phyloP scores from a whole-genome alignment of 2,888 invertebrate genomes.

The Volucella inflata region DNA sequence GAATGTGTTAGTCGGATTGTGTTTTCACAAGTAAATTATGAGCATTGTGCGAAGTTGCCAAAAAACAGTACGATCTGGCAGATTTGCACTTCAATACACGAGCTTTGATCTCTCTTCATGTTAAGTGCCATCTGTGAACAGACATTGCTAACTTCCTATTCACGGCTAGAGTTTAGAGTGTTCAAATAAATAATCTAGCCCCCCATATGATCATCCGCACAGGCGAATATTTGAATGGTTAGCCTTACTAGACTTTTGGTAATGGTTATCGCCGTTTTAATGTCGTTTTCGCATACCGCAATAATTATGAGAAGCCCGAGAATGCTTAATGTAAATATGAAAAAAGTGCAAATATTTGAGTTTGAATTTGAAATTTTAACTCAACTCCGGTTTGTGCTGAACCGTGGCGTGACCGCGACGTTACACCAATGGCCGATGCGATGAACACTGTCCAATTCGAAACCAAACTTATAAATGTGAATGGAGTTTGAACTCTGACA shows the following conservation, averaged over 20 bases:
- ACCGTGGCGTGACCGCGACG: background rate
- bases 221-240: background rate
- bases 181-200: background rate
- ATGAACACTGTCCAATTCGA: background rate
- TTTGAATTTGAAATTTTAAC: background rate
- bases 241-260: conserved; percentile 20
- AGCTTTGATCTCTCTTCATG: no score
- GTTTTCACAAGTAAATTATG: conserved; percentile 10
- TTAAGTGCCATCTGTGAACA: background rate
- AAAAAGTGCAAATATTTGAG: conserved; percentile 40
- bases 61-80: background rate
- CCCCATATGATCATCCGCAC: background rate
- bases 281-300: conserved; percentile 60
- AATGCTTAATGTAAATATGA: conserved; percentile 47
- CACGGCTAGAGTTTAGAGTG: background rate
- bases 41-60: background rate
- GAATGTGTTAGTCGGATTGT: background rate
- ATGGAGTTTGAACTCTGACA: conserved; percentile 4
- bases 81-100: background rate
- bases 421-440: conserved; percentile 17
- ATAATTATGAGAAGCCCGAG: conserved; percentile 45
- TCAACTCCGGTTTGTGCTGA: background rate
- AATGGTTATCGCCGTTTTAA: conserved; percentile 51
- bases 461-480: background rate
- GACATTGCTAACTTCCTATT: background rate